Percentiles rank a stretch among this genome's conserved stretches.
phyloP scores from a whole-genome alignment of 2,113 vertebrate genomes.

The Rhynchomys soricoides region DNA sequence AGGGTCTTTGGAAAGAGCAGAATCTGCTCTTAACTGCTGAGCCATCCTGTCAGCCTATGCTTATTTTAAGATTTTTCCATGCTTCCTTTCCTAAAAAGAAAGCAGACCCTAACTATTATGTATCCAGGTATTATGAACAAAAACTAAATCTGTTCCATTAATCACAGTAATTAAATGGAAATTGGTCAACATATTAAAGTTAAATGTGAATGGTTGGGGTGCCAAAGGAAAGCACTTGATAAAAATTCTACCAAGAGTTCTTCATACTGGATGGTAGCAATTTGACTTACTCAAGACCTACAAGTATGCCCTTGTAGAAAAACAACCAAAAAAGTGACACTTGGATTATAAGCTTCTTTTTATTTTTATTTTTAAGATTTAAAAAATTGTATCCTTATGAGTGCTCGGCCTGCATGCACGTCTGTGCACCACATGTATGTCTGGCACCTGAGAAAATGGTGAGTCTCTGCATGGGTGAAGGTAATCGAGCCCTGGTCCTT shows the following conservation, averaged over 20 bases:
- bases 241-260: background rate
- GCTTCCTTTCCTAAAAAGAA: conserved; percentile 38
- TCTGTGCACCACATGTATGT: background rate
- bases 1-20: background rate
- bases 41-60: background rate
- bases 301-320: background rate
- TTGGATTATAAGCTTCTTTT: background rate
- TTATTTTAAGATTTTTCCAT: background rate
- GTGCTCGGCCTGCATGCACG: background rate
- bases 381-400: background rate
- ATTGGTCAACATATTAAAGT: background rate
- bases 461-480: background rate
- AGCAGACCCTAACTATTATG: background rate
- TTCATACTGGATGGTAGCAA: background rate
- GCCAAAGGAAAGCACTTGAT: background rate
- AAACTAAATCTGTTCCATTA: background rate
- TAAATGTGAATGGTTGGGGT: background rate
- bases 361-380: background rate
- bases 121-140: background rate
- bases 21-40: background rate
- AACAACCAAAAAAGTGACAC: background rate
- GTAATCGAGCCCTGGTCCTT: background rate
- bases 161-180: background rate
- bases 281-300: background rate
- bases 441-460: background rate